Percentiles rank a stretch among this genome's conserved stretches.
Conservation (phyloP, 2,797 vertebrate genomes). For the Ispidina lecontei region DNA sequence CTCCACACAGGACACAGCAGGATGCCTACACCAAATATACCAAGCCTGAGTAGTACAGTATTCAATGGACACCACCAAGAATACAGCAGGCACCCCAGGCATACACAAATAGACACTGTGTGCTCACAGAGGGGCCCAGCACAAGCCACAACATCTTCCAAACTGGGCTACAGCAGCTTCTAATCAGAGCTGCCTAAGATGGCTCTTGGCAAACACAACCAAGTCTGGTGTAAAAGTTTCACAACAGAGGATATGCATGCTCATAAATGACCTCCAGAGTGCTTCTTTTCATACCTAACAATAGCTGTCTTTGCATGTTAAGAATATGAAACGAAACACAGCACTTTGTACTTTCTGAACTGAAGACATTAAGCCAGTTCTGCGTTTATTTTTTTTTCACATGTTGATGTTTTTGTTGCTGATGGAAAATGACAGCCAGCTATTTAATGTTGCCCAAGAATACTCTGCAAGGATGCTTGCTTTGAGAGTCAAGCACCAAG, state of each 20-base stretch:
- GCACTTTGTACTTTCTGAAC: background rate
- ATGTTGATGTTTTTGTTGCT: background rate
- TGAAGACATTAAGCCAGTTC: background rate
- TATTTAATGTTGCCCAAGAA: background rate
- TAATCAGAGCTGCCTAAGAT: background rate
- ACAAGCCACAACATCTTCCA: background rate
- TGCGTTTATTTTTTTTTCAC: background rate
- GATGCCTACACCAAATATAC: background rate
- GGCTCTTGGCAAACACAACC: background rate
- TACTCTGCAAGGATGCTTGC: background rate
- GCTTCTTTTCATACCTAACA: background rate
- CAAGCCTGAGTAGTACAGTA: background rate
- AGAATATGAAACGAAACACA: conserved; percentile 15
- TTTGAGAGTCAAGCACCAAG: background rate
- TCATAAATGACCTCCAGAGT: background rate
- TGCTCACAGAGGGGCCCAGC: background rate
- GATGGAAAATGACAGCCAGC: background rate
- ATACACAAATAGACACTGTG: rapidly evolving
- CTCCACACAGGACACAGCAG: background rate
- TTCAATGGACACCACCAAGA: background rate
- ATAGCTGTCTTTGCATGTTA: background rate
- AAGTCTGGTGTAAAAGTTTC: background rate
- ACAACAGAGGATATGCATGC: background rate
- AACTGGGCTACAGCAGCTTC: background rate
- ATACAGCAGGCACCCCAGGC: background rate